Evolutionary conservation across 2,113 vertebrate genomes (phyloP).

Genomic region (Gallinago media): DNA sequence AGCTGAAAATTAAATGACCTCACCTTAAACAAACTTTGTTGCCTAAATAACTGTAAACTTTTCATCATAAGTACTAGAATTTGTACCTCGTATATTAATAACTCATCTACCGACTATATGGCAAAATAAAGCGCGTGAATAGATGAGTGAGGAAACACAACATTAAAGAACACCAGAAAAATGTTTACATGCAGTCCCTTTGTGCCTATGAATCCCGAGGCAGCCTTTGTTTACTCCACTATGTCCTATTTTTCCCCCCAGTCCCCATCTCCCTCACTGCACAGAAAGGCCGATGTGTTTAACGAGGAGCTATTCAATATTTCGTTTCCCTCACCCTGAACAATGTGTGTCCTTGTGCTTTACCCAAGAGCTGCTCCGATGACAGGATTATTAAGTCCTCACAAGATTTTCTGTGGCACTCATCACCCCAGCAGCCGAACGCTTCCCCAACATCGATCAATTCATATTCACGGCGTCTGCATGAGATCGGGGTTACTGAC

Average conservation of each 20-base stretch:
- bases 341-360: neutral
- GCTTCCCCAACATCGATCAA: neutral
- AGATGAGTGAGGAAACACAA: slow-evolving; percentile 1
- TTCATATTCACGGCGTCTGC: neutral
- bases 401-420: neutral
- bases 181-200: neutral
- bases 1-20: neutral
- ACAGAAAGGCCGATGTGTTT: neutral
- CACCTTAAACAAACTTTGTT: neutral
- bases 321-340: slow-evolving; percentile 6
- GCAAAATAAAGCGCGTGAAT: neutral
- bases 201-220: neutral
- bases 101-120: neutral
- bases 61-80: neutral
- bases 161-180: neutral
- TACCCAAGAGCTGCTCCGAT: neutral
- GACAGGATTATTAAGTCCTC: slow-evolving; percentile 23
- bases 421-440: neutral
- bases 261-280: neutral
- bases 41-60: neutral
- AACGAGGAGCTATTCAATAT: neutral
- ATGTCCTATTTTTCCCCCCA: neutral
- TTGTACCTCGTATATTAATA: neutral
- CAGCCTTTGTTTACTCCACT: slow-evolving; percentile 10
- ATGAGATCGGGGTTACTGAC: neutral